Conservation (phyloP, 1,140 invertebrate genomes). For the Drosophila bifasciata region DNA sequence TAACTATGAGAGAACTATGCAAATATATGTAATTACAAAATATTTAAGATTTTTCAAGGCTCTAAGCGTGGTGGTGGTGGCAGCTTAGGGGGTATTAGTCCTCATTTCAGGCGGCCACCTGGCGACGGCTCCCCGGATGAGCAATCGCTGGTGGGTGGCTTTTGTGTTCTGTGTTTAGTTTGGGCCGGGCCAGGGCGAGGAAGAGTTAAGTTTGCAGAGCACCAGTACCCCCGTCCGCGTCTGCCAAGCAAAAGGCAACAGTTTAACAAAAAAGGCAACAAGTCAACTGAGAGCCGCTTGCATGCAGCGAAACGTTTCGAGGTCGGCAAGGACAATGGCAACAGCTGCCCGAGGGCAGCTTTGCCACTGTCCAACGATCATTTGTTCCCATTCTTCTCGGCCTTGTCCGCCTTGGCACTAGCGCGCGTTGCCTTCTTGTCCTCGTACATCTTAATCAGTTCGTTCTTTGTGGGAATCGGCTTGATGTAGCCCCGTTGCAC, state of each 20-base stretch:
- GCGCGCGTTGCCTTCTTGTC: slow-evolving; percentile 84
- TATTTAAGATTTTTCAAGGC: slow-evolving; percentile 13
- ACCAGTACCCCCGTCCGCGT: slow-evolving; percentile 27
- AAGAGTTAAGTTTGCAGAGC: slow-evolving; percentile 41
- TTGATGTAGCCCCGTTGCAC: slow-evolving; percentile 88
- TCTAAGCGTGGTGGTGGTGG: too few species aligned
- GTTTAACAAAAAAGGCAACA: slow-evolving; percentile 67
- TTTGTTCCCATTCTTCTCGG: slow-evolving; percentile 64
- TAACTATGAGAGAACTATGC: slow-evolving; percentile 36
- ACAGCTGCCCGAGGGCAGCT: slow-evolving; percentile 18
- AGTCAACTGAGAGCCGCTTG: slow-evolving; percentile 49
- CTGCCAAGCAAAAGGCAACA: slow-evolving; percentile 21
- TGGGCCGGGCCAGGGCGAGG: slow-evolving; percentile 18
- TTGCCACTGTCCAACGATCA: slow-evolving; percentile 39
- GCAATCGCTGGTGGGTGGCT: background rate
- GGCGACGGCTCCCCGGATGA: too few species aligned
- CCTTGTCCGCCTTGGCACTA: slow-evolving; percentile 57
- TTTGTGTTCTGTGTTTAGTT: slow-evolving; percentile 23
- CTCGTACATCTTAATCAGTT: slow-evolving; percentile 86
- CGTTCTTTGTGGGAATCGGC: slow-evolving; percentile 86
- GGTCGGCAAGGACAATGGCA: slow-evolving; percentile 24
- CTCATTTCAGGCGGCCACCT: too few species aligned
- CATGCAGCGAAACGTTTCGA: slow-evolving; percentile 23
- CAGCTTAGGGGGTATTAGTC: too few species aligned
- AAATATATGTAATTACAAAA: slow-evolving; percentile 33